Conservation (phyloP, 2,113 vertebrate species). For the Passer montanus region DNA sequence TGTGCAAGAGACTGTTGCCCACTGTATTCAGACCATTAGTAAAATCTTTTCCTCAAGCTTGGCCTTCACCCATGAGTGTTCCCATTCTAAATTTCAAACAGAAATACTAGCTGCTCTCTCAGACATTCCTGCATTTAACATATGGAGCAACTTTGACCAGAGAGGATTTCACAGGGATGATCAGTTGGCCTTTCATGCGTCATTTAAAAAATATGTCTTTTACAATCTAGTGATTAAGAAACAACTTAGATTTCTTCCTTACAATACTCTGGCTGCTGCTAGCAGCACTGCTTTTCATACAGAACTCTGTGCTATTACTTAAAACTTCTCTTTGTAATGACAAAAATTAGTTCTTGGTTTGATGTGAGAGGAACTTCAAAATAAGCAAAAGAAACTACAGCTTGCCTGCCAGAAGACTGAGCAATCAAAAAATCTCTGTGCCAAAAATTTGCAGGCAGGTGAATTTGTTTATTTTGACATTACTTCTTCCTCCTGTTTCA, state of each 20-base stretch:
- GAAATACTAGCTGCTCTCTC: neutral
- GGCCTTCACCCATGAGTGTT: neutral
- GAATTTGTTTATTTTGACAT: slow-evolving; percentile 14
- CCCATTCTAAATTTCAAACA: neutral
- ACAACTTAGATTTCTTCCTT: neutral
- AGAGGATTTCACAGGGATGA: neutral
- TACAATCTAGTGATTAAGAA: neutral
- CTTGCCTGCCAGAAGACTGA: neutral
- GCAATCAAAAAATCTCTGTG: neutral
- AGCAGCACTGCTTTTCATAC: neutral
- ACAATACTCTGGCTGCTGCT: neutral
- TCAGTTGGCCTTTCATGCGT: neutral
- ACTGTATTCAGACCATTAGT: neutral
- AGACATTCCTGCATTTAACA: neutral
- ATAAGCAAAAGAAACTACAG: slow-evolving; percentile 15
- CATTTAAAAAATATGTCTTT: neutral
- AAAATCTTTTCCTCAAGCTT: neutral
- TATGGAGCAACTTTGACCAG: neutral
- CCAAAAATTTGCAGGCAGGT: neutral
- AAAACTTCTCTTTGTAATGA: neutral
- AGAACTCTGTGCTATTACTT: neutral
- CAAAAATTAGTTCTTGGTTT: slow-evolving; percentile 1
- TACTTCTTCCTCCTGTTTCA: slow-evolving; percentile 6
- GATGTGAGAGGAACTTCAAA: neutral
- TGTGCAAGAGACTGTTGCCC: neutral